A percentile compares a stretch with the other conserved stretches of the same genome.
Evolutionary conservation across 2,797 vertebrate species (phyloP).

Genomic region (Balearica regulorum): DNA sequence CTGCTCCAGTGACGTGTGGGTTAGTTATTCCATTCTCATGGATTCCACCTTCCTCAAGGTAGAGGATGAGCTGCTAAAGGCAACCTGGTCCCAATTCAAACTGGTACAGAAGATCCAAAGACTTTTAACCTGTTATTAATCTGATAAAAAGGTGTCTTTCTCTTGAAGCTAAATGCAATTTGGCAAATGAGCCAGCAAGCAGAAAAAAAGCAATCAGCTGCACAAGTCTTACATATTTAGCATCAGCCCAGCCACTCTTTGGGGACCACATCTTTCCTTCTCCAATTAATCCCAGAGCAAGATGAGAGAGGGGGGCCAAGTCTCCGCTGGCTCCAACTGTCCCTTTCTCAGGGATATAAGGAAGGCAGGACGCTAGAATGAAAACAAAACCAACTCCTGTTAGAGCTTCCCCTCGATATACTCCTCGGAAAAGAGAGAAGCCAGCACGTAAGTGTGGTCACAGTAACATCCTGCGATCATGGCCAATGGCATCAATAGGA

Average conservation of each 20-base stretch:
- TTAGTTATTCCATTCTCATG: not conserved
- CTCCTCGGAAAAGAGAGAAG: not conserved
- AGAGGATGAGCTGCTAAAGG: not conserved
- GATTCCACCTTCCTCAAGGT: not conserved
- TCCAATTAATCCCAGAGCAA: conserved; percentile 95
- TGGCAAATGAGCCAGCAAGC: not conserved
- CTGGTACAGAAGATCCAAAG: not conserved
- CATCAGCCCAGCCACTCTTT: conserved; percentile 97
- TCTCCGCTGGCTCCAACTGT: conserved; percentile 97
- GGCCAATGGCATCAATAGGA: not conserved
- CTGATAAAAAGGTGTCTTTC: not conserved
- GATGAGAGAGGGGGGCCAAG: conserved; percentile 93
- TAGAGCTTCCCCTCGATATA: not conserved
- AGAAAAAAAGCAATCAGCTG: not conserved
- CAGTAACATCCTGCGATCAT: not conserved
- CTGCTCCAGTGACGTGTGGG: not conserved
- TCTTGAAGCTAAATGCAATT: not conserved
- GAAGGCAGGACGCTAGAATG: conserved; percentile 89
- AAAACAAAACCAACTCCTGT: not conserved
- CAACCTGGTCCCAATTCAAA: not conserved
- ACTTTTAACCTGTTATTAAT: not conserved
- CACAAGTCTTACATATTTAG: conserved; percentile 90
- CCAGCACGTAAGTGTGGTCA: not conserved
- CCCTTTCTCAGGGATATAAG: conserved; percentile 96
- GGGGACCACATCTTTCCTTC: conserved; percentile 99